Base-by-base conservation (phyloP, 2,113 vertebrate species). In the Zapus hudsonius region DNA sequence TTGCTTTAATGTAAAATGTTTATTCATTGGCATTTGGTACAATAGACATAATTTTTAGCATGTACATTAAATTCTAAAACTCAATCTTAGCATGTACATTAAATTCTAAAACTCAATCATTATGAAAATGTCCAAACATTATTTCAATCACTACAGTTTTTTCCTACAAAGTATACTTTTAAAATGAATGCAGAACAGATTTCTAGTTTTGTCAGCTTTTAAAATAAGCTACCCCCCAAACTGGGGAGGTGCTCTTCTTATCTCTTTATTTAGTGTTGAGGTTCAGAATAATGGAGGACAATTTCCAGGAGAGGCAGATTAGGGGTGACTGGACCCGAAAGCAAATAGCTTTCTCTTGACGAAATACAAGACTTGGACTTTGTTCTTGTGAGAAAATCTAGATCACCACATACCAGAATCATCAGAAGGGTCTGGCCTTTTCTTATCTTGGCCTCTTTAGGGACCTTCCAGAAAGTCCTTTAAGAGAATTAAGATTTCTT, bases 101-200 rank as follows among this genome's bases (percentile, higher is more conserved):
- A 63, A 89, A 73, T 89, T 83, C 16, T 84, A 52, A 84, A 36
- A 63, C 42, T 47, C 5, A 40, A 2, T 42, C 44, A 81, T 38
- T 55, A 25, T 36, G 55, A 85, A 72, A 73, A 11, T 78, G 10
- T 44, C 36, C 19, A 63, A n/a, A 31, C 19, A 29, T 22, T 36
- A 52, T 52, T 88, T 82, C 57, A 74, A 87, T 55, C 36, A 89
- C 38, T 76, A n/a, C n/a, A n/a, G n/a, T n/a, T n/a, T n/a, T n/a
- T n/a, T n/a, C n/a, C 64, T 78, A 66, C 89, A 20, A 83, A 64
- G n/a, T 33, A 25, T 40, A 5, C 73, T 87, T 88, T 95, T 59
- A 59, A 79, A 5, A 85, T 44, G 42, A 25, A 78, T 3, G 74
- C 1, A 81, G 42, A 52, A 23, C 33, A 29, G 2, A 72, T 52